Evolutionary conservation across 1,140 invertebrate genomes (phyloP), one percentile per base, ranked within the genome.

Genomic region (Stegodyphus mimosarum): DNA sequence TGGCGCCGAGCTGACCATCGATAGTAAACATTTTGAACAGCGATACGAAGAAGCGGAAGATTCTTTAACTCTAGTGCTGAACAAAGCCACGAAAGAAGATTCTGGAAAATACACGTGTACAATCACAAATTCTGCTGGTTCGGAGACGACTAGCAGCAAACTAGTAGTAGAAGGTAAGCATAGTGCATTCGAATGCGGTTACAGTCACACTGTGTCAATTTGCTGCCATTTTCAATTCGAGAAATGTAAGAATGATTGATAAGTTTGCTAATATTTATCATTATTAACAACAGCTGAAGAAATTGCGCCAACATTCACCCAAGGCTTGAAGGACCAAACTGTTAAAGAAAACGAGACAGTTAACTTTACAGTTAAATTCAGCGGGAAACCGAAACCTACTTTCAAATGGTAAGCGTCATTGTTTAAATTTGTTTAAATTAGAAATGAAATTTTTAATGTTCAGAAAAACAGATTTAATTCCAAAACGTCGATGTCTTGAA

Each of bases 41-140:
- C 90, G 92, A 1, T 93, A 94, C 88, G 87, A 95, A 88, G 94
- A 95, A 87, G 92, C 90, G 0, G 92, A 92, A 6, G 93, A 94
- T 89, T 93, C 92, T 10, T 94, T 95, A 88, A 93, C 93, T 49
- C 91, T 99, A 50, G 93, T 94, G 15, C 95, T 99, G 70, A 94
- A 95, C 83, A 94, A 95, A 79, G 93, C 95, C 1, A 93, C 92
- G 70, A 91, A 97, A 5, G 95, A 95, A 18, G 97, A 99, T 90
- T 92, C 95, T 63, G 98, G 96, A 7, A 95, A 95, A 13, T 99
- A 98, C 89, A 96, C 96, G 0, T 89, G 88, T 64, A 87, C 64
- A 13, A 87, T 88, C 10, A 67, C 69, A 4, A 89, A 89, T 81
- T 70, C 87, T 15, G 81, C 49, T 66, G 88, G 88, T 13, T 69